Conservation (phyloP, 2,888 invertebrate species). For the Agrotis exclamationis region DNA sequence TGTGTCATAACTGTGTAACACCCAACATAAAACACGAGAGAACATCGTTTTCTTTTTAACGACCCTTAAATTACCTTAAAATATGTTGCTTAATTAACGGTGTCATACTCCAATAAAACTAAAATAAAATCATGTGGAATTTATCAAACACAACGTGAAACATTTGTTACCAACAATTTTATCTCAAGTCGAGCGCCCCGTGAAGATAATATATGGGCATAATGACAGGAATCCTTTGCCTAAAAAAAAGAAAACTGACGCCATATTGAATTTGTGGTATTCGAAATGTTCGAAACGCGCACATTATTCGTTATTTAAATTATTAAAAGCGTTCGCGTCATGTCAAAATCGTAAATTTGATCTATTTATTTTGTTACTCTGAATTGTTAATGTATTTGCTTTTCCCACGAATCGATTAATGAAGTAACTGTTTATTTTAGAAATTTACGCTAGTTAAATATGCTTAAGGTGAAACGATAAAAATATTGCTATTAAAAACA, state of each 20-base stretch:
- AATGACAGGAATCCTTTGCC: slow-evolving; percentile 83
- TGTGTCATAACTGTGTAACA: slow-evolving; percentile 61
- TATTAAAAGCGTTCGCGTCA: slow-evolving; percentile 62
- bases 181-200: slow-evolving; percentile 82
- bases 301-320: slow-evolving; percentile 71
- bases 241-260: slow-evolving; percentile 77
- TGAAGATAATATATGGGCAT: slow-evolving; percentile 83
- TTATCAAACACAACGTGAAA: slow-evolving; percentile 68
- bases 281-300: slow-evolving; percentile 79
- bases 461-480: slow-evolving; percentile 38
- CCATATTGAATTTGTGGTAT: slow-evolving; percentile 83
- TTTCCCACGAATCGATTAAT: slow-evolving; percentile 62
- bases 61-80: slow-evolving; percentile 62
- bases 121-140: slow-evolving; percentile 70
- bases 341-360: slow-evolving; percentile 68
- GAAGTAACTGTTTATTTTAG: slow-evolving; percentile 58
- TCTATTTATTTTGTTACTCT: slow-evolving; percentile 69
- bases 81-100: slow-evolving; percentile 69
- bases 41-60: slow-evolving; percentile 62
- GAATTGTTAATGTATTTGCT: slow-evolving; percentile 48
- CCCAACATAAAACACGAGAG: slow-evolving; percentile 60
- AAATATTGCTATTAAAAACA: slow-evolving; percentile 46
- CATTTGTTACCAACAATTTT: slow-evolving; percentile 75
- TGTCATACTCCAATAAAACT: slow-evolving; percentile 67
- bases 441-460: slow-evolving; percentile 43